Conservation (phyloP, 37 sponge, comb jelly and placozoan species). For the Axinella damicornis region DNA sequence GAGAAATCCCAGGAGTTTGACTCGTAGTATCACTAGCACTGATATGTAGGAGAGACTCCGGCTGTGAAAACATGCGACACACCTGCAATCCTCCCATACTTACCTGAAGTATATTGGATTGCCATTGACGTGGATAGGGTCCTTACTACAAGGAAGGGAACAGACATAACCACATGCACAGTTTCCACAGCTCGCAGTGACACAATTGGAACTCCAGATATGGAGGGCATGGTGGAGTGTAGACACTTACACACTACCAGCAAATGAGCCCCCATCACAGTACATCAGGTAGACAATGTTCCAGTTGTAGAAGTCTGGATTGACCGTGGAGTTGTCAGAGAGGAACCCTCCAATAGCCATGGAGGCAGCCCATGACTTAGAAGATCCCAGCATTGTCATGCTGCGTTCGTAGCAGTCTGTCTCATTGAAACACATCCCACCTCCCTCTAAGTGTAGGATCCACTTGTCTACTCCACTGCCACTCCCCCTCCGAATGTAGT, state of each 20-base stretch:
- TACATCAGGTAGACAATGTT: conserved; percentile 69
- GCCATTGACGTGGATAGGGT: no score
- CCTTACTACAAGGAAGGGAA: no score
- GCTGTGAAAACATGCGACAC: no score
- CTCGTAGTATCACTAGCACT: no score
- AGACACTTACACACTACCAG: conserved; percentile 70
- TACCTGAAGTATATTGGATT: no score
- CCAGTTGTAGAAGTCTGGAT: conserved; percentile 81
- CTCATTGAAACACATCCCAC: conserved; percentile 78
- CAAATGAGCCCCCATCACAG: conserved; percentile 89
- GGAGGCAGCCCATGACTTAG: conserved; percentile 53
- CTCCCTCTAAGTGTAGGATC: conserved; percentile 83
- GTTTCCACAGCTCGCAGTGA: no score
- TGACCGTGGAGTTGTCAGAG: conserved; percentile 33
- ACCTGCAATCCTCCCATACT: no score
- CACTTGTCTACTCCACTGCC: conserved; percentile 57
- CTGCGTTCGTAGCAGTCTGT: conserved; percentile 68
- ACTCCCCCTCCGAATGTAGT: conserved; percentile 39
- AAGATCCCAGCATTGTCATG: conserved; percentile 73
- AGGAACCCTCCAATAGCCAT: conserved; percentile 45
- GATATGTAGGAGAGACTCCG: no score
- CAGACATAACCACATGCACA: no score
- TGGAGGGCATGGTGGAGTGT: no score
- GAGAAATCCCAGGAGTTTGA: no score
- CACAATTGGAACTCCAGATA: no score